Evolutionary conservation across 2,888 invertebrate genomes (phyloP).

Genomic region (Rhagonycha lutea): DNA sequence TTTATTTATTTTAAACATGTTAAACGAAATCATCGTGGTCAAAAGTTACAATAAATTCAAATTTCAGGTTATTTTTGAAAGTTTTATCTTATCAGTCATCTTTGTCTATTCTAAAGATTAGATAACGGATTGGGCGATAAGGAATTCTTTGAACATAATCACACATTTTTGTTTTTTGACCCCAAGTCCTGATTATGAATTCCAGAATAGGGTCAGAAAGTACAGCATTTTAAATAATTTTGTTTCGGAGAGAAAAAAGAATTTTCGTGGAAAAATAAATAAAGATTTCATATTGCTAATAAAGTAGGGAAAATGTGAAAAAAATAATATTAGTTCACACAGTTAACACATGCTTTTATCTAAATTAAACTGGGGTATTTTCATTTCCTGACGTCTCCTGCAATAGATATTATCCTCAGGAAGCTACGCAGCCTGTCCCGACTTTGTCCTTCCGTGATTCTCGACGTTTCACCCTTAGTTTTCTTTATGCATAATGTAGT

Average conservation of each 20-base stretch:
- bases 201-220: neutral
- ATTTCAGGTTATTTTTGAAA: neutral
- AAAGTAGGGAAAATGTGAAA: slow-evolving; percentile 18
- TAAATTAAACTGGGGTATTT: slow-evolving; percentile 63
- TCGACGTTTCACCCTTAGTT: slow-evolving; percentile 22
- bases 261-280: neutral
- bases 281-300: neutral
- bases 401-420: slow-evolving; percentile 57
- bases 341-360: slow-evolving; percentile 60
- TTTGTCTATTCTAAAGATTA: neutral
- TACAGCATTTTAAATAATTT: neutral
- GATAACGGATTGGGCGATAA: neutral
- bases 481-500: slow-evolving; percentile 23
- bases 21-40: neutral
- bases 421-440: slow-evolving; percentile 43
- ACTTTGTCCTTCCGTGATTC: slow-evolving; percentile 32
- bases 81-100: neutral
- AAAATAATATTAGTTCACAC: slow-evolving; percentile 35
- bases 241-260: neutral
- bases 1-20: neutral
- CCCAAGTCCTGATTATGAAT: neutral
- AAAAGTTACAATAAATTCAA: neutral
- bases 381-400: slow-evolving; percentile 58
- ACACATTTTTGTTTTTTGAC: neutral
- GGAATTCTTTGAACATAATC: neutral